Conservation (phyloP, 2,888 invertebrate genomes). For the Conops quadrifasciatus region DNA sequence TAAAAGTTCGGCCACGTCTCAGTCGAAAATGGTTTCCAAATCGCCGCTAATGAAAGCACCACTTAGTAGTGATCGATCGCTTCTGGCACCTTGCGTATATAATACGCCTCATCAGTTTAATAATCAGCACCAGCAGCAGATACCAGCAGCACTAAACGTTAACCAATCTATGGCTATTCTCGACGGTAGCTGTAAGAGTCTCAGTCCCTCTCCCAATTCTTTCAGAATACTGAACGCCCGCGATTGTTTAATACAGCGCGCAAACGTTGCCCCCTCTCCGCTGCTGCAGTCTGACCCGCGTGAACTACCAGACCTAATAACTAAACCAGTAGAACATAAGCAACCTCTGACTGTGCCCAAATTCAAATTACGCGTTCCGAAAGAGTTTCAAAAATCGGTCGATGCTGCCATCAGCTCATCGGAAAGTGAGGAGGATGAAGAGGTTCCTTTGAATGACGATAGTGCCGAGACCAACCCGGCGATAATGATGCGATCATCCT, state of each 20-base stretch:
- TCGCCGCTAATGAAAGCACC: conserved; percentile 40
- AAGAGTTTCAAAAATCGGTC: conserved; percentile 67
- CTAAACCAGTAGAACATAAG: conserved; percentile 41
- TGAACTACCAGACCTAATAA: neutral
- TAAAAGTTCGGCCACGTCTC: neutral
- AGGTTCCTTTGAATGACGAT: conserved; percentile 45
- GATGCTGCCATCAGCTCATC: conserved; percentile 62
- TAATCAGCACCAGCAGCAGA: conserved; percentile 46
- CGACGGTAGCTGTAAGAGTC: neutral
- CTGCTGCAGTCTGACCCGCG: conserved; percentile 26
- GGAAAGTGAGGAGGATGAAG: conserved; percentile 59
- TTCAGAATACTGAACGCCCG: conserved; percentile 45
- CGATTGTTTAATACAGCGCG: conserved; percentile 41
- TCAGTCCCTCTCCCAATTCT: conserved; percentile 39
- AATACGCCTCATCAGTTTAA: conserved; percentile 4
- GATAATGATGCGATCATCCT: neutral
- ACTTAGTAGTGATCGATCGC: conserved; percentile 40
- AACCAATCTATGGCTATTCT: too few species aligned
- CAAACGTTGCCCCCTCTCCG: neutral
- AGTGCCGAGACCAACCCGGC: conserved; percentile 4
- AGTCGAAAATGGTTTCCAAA: conserved; percentile 9
- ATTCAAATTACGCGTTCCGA: conserved; percentile 74
- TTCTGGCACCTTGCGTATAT: too few species aligned
- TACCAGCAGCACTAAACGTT: conserved; percentile 48
- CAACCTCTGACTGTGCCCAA: conserved; percentile 69